Evolutionary conservation across 2,113 vertebrate genomes (phyloP).

Genomic region (Leucoraja erinaceus): DNA sequence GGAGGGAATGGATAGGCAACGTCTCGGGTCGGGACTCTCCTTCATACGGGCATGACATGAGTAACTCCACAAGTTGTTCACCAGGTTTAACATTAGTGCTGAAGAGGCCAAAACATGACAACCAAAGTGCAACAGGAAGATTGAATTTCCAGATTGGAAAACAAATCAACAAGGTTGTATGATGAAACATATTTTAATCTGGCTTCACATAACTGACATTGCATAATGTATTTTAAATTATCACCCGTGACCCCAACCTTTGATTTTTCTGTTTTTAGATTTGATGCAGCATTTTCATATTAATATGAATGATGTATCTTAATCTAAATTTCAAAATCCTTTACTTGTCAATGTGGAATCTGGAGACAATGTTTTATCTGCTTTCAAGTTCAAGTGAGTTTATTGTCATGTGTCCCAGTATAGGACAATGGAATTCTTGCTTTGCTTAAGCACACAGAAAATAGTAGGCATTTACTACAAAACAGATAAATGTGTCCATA

Average conservation of each 20-base stretch:
- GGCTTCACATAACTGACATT: background rate
- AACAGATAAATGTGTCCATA: too few species aligned
- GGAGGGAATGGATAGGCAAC: too few species aligned
- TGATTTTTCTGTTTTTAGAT: background rate
- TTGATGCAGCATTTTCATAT: background rate
- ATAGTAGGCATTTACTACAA: too few species aligned
- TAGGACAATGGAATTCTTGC: too few species aligned
- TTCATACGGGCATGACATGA: too few species aligned
- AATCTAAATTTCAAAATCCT: conserved; percentile 10
- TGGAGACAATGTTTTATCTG: background rate
- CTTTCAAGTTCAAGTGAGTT: too few species aligned
- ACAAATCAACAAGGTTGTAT: background rate
- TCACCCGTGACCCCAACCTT: background rate
- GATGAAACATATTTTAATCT: background rate
- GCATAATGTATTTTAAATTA: conserved; percentile 6
- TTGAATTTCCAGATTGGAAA: background rate
- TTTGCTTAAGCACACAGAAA: too few species aligned
- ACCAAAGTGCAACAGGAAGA: background rate
- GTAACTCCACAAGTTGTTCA: background rate
- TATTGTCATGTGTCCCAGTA: too few species aligned
- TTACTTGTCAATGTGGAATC: background rate
- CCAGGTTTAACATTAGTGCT: background rate
- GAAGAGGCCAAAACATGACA: background rate
- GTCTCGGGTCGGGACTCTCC: too few species aligned
- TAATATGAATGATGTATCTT: background rate